Conservation (phyloP, 2,888 invertebrate species). For the Sycophila texana region DNA sequence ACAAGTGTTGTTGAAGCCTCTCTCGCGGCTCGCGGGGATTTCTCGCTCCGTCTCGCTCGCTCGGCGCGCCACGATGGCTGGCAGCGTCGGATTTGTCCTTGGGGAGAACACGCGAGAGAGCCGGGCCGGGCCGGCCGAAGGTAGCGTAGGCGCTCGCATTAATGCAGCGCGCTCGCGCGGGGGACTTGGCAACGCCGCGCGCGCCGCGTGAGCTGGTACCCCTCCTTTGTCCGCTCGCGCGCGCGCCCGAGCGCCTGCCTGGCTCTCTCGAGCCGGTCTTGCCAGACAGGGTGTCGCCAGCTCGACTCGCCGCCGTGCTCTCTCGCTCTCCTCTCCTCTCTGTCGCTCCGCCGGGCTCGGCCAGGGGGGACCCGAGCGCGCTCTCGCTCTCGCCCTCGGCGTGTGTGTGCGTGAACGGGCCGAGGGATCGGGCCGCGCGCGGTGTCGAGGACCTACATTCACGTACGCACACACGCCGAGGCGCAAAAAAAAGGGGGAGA, state of each 20-base stretch:
- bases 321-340: conserved; percentile 16
- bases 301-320: conserved; percentile 57
- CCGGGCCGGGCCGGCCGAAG: conserved; percentile 4
- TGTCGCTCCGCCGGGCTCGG: not conserved
- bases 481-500: not conserved
- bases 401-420: conserved; percentile 53
- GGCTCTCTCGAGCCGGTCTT: conserved; percentile 80
- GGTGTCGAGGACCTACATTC: conserved; percentile 76
- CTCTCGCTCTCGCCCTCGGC: conserved; percentile 9
- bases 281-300: conserved; percentile 96
- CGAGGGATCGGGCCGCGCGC: conserved; percentile 54
- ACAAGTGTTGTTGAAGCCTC: not conserved
- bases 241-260: conserved; percentile 59
- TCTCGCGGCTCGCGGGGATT: not conserved
- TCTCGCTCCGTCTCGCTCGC: conserved; percentile 40
- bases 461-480: conserved; percentile 57
- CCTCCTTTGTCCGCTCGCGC: conserved; percentile 55
- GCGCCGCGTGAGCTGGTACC: conserved; percentile 17
- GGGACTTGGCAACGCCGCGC: conserved; percentile 67
- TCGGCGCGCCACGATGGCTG: conserved; percentile 73
- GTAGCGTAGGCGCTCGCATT: conserved; percentile 6
- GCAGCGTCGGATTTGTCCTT: conserved; percentile 74
- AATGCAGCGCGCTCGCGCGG: conserved; percentile 58
- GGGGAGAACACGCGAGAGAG: conserved; percentile 58
- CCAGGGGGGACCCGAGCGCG: not conserved